Conservation (phyloP, 2,797 vertebrate species). For the Gymnodraco acuticeps region DNA sequence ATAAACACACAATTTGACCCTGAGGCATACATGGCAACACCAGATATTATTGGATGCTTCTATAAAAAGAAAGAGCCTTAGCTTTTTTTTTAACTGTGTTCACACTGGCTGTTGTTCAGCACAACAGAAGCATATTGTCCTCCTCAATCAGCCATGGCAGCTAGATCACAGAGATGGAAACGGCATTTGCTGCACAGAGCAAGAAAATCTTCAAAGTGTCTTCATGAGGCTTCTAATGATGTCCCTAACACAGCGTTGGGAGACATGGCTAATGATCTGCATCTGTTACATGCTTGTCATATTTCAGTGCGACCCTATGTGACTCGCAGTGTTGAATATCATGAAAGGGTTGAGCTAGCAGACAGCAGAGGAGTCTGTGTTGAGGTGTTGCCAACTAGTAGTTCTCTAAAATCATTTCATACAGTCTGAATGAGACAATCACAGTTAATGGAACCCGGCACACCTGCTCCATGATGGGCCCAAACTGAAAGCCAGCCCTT, state of each 20-base stretch:
- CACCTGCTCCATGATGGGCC: slow-evolving; percentile 17
- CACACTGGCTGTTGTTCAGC: slow-evolving; percentile 53
- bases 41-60: slow-evolving; percentile 81
- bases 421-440: slow-evolving; percentile 35
- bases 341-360: slow-evolving; percentile 34
- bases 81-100: slow-evolving; percentile 51
- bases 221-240: slow-evolving; percentile 63
- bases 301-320: slow-evolving; percentile 34
- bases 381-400: slow-evolving; percentile 14
- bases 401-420: slow-evolving; percentile 21
- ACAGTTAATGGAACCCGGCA: slow-evolving; percentile 25
- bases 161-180: slow-evolving; percentile 63
- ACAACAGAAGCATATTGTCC: slow-evolving; percentile 69
- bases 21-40: slow-evolving; percentile 75
- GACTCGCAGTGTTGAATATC: slow-evolving; percentile 20
- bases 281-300: slow-evolving; percentile 51
- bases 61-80: slow-evolving; percentile 76
- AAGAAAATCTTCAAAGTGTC: slow-evolving; percentile 69
- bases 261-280: slow-evolving; percentile 63
- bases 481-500: slow-evolving; percentile 1
- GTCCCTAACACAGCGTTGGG: slow-evolving; percentile 50
- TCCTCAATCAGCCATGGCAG: slow-evolving; percentile 57
- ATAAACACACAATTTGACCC: slow-evolving; percentile 57
- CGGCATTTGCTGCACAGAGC: slow-evolving; percentile 49
- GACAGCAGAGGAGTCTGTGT: slow-evolving; percentile 15